Base-by-base conservation (phyloP, 2,888 invertebrate species). In the Petrolisthes manimaculis region DNA sequence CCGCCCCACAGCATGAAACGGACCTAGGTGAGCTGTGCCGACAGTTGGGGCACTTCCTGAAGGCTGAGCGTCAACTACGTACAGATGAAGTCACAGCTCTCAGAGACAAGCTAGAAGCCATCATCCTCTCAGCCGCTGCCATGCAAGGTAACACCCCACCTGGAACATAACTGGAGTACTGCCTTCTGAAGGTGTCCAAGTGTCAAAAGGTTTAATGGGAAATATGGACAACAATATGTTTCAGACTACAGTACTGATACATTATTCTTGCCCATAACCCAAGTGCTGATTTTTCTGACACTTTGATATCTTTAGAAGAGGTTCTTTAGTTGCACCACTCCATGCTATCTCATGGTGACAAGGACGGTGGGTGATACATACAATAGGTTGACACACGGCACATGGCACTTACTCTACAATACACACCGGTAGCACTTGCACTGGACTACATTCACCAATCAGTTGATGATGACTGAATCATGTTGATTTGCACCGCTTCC, bases 1-100 rank as follows among this genome's bases (percentile, higher is more conserved):
- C 77, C 77, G 12, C 51, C 51, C 93, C 92, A 93, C 94, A 95
- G 95, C 95, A 95, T 94, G 95, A 94, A 93, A 93, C 93, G 93
- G 93, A 93, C 93, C 93, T 93, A 92, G 93, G 93, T 92, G 93
- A 93, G 88, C 92, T 92, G 77, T 92, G 92, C 86, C 91, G 92
- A n/a, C 92, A 91, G 81, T 90, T 92, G 88, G 91, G 92, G 88
- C 91, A 91, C 87, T 91, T 91, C 89, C 89, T 92, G 90, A 91
- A 91, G 86, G 91, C 92, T 55, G 92, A 92, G 84, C 90, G 92
- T 81, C 90, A 90, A 86, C 86, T 92, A 86, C 90, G 91, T 80
- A 86, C 91, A 88, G 92, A 92, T 86, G 91, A 92, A 89, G 91
- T 92, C 86, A 86, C 91, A 80, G 91, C 94, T 93, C 93, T 94